A percentile compares a stretch with the other conserved stretches of the same genome.
phyloP scores from a whole-genome alignment of 2,113 vertebrate genomes.

The Pelmatolapia mariae region DNA sequence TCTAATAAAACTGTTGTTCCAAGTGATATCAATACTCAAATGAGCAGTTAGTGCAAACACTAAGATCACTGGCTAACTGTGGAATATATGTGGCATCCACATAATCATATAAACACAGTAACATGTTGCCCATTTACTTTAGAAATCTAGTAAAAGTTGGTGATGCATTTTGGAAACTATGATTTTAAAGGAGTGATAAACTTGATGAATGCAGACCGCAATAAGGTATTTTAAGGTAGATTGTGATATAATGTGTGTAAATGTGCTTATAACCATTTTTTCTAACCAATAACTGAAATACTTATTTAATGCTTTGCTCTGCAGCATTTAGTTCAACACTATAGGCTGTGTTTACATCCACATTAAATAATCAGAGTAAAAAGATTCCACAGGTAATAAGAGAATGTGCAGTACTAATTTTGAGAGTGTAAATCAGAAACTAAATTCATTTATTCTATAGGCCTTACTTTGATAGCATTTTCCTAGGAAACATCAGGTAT shows the following conservation, averaged over 20 bases:
- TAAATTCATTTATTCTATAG: not conserved
- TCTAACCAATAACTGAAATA: not conserved
- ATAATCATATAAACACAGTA: accelerated
- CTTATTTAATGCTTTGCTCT: not conserved
- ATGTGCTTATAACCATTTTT: not conserved
- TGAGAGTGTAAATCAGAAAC: not conserved
- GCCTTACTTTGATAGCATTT: not conserved
- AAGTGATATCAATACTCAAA: not conserved
- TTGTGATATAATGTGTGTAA: not conserved
- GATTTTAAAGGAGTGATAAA: not conserved
- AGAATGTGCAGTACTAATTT: not conserved
- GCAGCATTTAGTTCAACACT: not conserved
- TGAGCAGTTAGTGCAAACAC: not conserved
- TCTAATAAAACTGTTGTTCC: not conserved
- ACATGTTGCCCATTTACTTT: not conserved
- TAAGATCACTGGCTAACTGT: not conserved
- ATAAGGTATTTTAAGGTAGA: not conserved
- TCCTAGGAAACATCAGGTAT: not conserved
- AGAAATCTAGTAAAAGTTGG: not conserved
- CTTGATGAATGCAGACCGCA: not conserved
- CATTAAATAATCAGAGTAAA: not conserved
- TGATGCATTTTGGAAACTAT: not conserved
- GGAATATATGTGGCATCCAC: not conserved
- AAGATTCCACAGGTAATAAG: not conserved
- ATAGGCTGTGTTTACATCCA: not conserved